phyloP scores from a whole-genome alignment of 2,888 invertebrate genomes.

The Meloe dianella region DNA sequence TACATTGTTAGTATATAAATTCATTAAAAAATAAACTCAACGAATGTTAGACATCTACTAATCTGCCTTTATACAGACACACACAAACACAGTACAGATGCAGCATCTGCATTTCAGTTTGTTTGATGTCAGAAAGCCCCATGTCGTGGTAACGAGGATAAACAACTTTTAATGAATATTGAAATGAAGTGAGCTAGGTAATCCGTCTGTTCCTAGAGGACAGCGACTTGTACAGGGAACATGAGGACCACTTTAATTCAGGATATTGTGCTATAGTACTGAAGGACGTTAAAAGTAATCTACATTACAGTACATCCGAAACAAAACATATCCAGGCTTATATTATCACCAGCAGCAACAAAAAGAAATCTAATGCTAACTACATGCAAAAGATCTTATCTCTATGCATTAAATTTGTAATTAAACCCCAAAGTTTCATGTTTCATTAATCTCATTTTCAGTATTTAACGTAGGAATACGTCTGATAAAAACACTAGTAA shows the following conservation, averaged over 20 bases:
- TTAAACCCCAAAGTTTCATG: background rate
- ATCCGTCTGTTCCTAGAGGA: slow-evolving; percentile 26
- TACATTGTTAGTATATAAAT: background rate
- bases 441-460: background rate
- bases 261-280: slow-evolving; percentile 13
- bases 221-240: slow-evolving; percentile 22
- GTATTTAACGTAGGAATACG: too few relatives aligned
- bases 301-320: slow-evolving; percentile 31
- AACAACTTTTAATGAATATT: slow-evolving; percentile 18
- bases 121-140: slow-evolving; percentile 1
- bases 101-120: background rate
- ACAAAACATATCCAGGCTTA: slow-evolving; percentile 33
- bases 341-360: background rate
- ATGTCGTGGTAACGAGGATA: slow-evolving; percentile 11
- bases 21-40: background rate
- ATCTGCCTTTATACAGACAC: background rate
- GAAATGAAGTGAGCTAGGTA: slow-evolving; percentile 15
- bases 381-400: background rate
- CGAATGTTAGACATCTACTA: background rate
- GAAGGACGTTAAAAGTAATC: slow-evolving; percentile 36
- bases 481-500: too few relatives aligned
- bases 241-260: background rate
- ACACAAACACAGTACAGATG: background rate
- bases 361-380: background rate
- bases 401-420: background rate